Percentiles rank a stretch among this genome's conserved stretches.
Evolutionary conservation across 2,113 vertebrate genomes (phyloP).

Genomic region (Tringa solitaria): DNA sequence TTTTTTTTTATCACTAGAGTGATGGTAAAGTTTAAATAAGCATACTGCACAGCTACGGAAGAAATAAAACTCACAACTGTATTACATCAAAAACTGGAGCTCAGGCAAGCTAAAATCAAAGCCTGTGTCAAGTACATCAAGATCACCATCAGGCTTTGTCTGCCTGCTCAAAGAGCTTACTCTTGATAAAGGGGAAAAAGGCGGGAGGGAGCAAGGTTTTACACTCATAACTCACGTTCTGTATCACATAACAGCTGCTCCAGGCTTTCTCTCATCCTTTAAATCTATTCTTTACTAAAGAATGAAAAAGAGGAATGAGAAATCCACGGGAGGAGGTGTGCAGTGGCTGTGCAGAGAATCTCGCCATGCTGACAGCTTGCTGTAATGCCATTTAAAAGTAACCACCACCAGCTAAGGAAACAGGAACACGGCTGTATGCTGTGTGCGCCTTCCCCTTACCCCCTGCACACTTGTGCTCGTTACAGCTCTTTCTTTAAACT

Average conservation of each 20-base stretch:
- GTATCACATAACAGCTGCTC: constrained; percentile 20
- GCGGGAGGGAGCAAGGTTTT: background rate
- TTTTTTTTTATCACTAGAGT: background rate
- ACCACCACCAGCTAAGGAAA: constrained; percentile 34
- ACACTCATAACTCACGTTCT: background rate
- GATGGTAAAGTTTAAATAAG: constrained; percentile 14
- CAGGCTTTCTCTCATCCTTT: constrained; percentile 7
- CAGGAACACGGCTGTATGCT: background rate
- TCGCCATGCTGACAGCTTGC: background rate
- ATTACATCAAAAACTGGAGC: constrained; percentile 31
- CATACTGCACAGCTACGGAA: background rate
- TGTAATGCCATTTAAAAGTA: constrained; percentile 54
- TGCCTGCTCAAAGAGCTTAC: background rate
- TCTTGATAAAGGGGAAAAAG: background rate
- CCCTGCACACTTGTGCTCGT: constrained; percentile 36
- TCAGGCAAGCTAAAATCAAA: constrained; percentile 54
- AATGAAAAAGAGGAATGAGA: constrained; percentile 47
- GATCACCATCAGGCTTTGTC: constrained; percentile 47
- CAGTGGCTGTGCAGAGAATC: background rate
- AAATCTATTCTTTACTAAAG: constrained; percentile 1
- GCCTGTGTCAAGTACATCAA: constrained; percentile 17
- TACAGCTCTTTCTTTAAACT: constrained; percentile 76
- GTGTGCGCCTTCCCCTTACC: background rate
- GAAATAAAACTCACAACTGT: constrained; percentile 8
- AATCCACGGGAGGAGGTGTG: background rate